Evolutionary conservation across 2,797 vertebrate genomes (phyloP), one percentile per base, ranked within the genome.

Genomic region (Tinamus major): DNA sequence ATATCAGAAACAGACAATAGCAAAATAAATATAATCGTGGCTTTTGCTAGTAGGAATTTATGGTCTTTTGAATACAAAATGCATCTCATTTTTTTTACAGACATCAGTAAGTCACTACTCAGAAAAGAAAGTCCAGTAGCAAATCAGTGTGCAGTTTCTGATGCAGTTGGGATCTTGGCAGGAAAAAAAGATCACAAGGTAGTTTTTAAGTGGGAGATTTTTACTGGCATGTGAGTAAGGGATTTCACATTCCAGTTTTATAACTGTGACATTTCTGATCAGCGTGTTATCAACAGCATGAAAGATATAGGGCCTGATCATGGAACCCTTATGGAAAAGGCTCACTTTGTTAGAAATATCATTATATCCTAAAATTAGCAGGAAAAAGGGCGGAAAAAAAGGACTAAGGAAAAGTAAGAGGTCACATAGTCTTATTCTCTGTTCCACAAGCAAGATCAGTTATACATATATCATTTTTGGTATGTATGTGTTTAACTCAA

Each of bases 181-280:
- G 78, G 87, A 92, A 93, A 69, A 62, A 49, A 86, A 56, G 55
- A 92, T 88, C 82, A 63, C 89, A 64, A 74, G 91, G 85, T 90
- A 80, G 82, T 77, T 92, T 90, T 91, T 79, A 85, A 93, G 35
- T 27, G 18, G 93, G 91, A 92, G 85, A 91, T 86, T 94, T 79
- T 92, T 21, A 33, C 70, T 82, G 89, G 67, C 49, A 71, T 81
- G 74, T 85, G 91, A 95, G 91, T 95, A 96, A 93, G 61, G 81
- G 83, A 92, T 86, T 94, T 94, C 62, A 85, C 89, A 81, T 86
- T 91, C 77, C 70, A 68, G 41, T 70, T 92, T 88, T 93, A 79
- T 53, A 91, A 88, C 79, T 79, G 87, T 89, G 92, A 79, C 39
- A 27, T 35, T 89, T 95, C 67, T 76, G 61, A 78, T 93, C 6